Percentiles rank a stretch among this genome's conserved stretches.
Evolutionary conservation across 2,888 invertebrate genomes (phyloP).

Genomic region (Pollenia griseotomentosa): DNA sequence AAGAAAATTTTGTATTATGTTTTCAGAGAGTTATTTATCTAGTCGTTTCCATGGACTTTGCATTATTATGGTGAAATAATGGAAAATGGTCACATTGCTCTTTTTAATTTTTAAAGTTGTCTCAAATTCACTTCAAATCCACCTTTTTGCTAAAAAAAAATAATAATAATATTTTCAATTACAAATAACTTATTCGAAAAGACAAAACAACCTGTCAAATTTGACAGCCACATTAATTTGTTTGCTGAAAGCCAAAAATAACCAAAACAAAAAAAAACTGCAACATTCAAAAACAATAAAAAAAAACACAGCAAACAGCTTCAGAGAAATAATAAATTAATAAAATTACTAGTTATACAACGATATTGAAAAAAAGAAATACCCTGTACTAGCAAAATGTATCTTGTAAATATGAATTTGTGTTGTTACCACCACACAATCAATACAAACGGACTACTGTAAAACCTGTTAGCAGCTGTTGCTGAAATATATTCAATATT

Average conservation of each 20-base stretch:
- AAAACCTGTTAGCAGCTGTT: conserved; percentile 67
- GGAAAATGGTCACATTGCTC: too few relatives aligned
- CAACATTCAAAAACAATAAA: conserved; percentile 1
- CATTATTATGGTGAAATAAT: too few relatives aligned
- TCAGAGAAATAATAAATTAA: conserved; percentile 57
- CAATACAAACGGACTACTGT: conserved; percentile 27
- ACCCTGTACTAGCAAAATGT: conserved; percentile 44
- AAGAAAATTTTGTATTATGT: too few relatives aligned
- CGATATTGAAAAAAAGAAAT: conserved; percentile 27
- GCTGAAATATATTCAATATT: conserved; percentile 28
- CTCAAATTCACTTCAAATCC: too few relatives aligned
- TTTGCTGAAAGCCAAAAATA: conserved; percentile 51
- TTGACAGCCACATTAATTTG: conserved; percentile 61
- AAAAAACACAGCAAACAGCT: conserved; percentile 1
- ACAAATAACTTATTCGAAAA: conserved; percentile 35
- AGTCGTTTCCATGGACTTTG: too few relatives aligned
- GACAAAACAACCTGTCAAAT: conserved; percentile 65
- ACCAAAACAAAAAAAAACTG: neutral
- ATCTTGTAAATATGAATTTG: conserved; percentile 56
- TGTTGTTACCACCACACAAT: conserved; percentile 21
- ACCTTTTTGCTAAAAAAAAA: neutral
- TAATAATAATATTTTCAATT: conserved; percentile 39
- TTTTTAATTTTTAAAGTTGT: too few relatives aligned
- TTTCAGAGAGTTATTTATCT: too few relatives aligned
- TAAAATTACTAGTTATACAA: conserved; percentile 66